These are phyloP conservation scores for Diarsia rubi DNA, from an alignment of 2,888 invertebrate genomes.

Conservation along the genomic window DNA sequence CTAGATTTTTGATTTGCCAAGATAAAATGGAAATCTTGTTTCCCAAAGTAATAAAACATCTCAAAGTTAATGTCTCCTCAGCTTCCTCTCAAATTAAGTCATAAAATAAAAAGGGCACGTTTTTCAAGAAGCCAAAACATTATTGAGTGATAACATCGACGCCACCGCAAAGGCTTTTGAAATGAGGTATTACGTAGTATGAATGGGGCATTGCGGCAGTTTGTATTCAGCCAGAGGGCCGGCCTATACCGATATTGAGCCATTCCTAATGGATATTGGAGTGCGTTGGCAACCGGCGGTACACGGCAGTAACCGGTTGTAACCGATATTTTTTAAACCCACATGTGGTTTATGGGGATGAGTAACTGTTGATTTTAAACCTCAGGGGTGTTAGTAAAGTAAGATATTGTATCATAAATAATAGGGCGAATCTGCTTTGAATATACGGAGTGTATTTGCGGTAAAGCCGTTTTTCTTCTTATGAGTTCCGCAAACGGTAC, in stretches of 20 bases:
- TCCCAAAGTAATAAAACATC: constrained; percentile 20
- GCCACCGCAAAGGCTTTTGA: constrained; percentile 76
- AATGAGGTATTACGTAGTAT: constrained; percentile 81
- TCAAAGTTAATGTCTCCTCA: constrained; percentile 33
- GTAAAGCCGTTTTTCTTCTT: background rate
- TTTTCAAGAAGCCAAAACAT: constrained; percentile 71
- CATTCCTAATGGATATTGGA: constrained; percentile 79
- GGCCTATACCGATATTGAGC: constrained; percentile 80
- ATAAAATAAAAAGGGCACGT: constrained; percentile 68
- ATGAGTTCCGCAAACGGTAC: background rate
- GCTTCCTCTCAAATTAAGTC: constrained; percentile 57
- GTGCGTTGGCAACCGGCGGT: constrained; percentile 55
- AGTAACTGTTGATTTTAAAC: constrained; percentile 63
- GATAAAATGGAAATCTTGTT: background rate
- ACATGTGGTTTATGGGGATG: constrained; percentile 67
- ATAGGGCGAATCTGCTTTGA: constrained; percentile 38
- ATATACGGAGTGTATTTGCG: constrained; percentile 40
- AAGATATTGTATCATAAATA: constrained; percentile 55
- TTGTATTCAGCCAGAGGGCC: constrained; percentile 81
- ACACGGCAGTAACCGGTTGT: constrained; percentile 54
- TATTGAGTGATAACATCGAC: constrained; percentile 79
- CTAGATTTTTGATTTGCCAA: too few relatives aligned
- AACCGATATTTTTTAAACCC: constrained; percentile 68
- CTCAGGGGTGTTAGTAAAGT: constrained; percentile 41
- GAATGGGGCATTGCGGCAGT: constrained; percentile 77